Conservation (phyloP, 2,113 vertebrate genomes). For the Pandion haliaetus region DNA sequence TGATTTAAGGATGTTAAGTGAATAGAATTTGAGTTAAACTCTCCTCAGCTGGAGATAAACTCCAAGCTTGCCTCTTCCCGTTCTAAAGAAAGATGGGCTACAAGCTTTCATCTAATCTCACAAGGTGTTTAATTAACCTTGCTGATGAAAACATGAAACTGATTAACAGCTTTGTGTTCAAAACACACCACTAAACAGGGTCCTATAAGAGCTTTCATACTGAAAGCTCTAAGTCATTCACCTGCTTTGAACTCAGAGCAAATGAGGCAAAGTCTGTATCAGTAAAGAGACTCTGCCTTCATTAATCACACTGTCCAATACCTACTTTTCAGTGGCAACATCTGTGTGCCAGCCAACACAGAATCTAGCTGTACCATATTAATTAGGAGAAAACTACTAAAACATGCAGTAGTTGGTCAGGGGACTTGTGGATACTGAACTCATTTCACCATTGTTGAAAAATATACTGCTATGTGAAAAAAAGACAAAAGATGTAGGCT, state of each 20-base stretch:
- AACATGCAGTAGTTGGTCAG: not conserved
- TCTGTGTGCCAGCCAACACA: not conserved
- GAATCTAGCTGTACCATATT: not conserved
- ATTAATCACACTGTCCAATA: constrained; percentile 38
- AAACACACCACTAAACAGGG: not conserved
- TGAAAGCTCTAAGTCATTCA: not conserved
- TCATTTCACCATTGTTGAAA: not conserved
- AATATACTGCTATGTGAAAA: not conserved
- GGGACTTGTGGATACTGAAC: not conserved
- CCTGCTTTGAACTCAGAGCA: constrained; percentile 21
- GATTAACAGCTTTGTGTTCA: constrained; percentile 17
- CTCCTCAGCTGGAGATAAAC: not conserved
- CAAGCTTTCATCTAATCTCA: not conserved
- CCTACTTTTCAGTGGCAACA: not conserved
- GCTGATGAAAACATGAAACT: constrained; percentile 39
- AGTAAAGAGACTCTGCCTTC: not conserved
- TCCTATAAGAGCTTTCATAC: not conserved
- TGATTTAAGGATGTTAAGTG: not conserved
- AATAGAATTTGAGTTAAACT: constrained; percentile 5
- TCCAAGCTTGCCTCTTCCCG: not conserved
- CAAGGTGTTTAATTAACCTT: constrained; percentile 46
- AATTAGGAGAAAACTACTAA: not conserved
- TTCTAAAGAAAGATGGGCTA: constrained; percentile 8
- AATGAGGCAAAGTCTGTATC: constrained; percentile 24
- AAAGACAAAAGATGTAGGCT: not conserved